Conservation (phyloP, 1,140 invertebrate species). For the Neuroterus valhalla region DNA sequence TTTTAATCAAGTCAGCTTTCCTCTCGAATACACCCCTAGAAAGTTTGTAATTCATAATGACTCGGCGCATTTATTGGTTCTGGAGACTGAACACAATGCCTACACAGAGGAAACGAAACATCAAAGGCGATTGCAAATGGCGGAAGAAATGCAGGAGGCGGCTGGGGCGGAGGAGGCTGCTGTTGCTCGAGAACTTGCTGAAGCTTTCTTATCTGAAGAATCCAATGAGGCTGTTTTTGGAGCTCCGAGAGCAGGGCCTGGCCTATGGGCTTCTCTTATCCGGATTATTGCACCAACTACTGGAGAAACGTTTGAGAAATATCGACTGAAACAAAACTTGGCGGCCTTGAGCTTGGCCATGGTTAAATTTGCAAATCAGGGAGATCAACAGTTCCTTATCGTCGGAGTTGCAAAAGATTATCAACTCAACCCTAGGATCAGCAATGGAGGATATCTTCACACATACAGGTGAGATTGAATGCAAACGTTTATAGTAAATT, state of each 20-base stretch:
- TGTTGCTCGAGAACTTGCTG: constrained; percentile 96
- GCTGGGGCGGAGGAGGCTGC: constrained; percentile 96
- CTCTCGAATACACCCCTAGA: constrained; percentile 96
- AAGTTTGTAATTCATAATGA: constrained; percentile 96
- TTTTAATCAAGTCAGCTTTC: constrained; percentile 96
- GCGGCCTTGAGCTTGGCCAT: constrained; percentile 90
- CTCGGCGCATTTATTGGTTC: constrained; percentile 92
- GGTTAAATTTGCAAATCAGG: constrained; percentile 83
- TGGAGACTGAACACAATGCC: constrained; percentile 99
- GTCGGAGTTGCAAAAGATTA: constrained; percentile 94
- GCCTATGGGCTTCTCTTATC: constrained; percentile 97
- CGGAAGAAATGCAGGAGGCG: constrained; percentile 96
- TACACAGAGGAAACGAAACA: constrained; percentile 98
- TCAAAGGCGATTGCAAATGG: constrained; percentile 89
- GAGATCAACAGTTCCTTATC: constrained; percentile 85
- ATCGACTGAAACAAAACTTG: constrained; percentile 96
- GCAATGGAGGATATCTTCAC: constrained; percentile 88
- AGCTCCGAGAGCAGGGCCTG: constrained; percentile 95
- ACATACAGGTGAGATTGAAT: constrained; percentile 84
- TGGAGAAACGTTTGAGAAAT: constrained; percentile 86
- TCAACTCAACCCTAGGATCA: constrained; percentile 89
- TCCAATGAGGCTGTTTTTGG: constrained; percentile 95
- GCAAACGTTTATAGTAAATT: background rate
- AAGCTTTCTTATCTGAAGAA: constrained; percentile 96
- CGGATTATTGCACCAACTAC: constrained; percentile 91